phyloP scores from a whole-genome alignment of 2,888 invertebrate species.

The Torymus aiolomorphi region DNA sequence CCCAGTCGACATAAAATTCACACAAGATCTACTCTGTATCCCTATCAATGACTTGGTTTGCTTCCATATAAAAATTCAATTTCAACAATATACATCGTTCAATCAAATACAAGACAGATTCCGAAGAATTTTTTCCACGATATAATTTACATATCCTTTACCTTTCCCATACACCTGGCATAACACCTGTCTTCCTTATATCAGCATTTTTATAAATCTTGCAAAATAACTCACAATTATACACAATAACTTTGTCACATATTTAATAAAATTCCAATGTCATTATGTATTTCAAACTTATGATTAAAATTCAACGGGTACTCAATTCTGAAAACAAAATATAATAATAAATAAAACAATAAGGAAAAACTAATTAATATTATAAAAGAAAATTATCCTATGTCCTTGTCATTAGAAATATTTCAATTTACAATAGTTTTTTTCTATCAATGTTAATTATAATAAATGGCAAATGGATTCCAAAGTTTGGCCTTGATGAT shows the following conservation, averaged over 20 bases:
- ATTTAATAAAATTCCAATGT: constrained; percentile 90
- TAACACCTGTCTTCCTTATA: constrained; percentile 29
- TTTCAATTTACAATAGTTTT: constrained; percentile 99
- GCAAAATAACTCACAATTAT: constrained; percentile 53
- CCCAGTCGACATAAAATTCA: constrained; percentile 56
- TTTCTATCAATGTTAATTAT: constrained; percentile 97
- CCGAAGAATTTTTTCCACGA: constrained; percentile 23
- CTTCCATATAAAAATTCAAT: constrained; percentile 42
- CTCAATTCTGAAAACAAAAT: constrained; percentile 86
- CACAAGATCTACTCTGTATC: constrained; percentile 41
- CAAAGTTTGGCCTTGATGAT: constrained; percentile 90
- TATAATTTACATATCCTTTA: constrained; percentile 42
- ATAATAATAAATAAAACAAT: constrained; percentile 17
- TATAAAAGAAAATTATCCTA: constrained; percentile 69
- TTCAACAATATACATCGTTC: constrained; percentile 46
- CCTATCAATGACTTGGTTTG: constrained; percentile 48
- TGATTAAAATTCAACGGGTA: constrained; percentile 99
- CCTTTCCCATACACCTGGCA: neutral
- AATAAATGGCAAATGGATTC: constrained; percentile 98
- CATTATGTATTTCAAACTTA: constrained; percentile 99
- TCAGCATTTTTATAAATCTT: constrained; percentile 47
- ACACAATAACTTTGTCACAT: constrained; percentile 54
- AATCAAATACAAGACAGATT: constrained; percentile 56
- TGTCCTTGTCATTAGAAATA: constrained; percentile 99
- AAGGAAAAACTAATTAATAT: constrained; percentile 29